Percentiles rank a stretch among this genome's conserved stretches.
Conservation (phyloP, 2,888 invertebrate species). For the Macroteleia sp. region DNA sequence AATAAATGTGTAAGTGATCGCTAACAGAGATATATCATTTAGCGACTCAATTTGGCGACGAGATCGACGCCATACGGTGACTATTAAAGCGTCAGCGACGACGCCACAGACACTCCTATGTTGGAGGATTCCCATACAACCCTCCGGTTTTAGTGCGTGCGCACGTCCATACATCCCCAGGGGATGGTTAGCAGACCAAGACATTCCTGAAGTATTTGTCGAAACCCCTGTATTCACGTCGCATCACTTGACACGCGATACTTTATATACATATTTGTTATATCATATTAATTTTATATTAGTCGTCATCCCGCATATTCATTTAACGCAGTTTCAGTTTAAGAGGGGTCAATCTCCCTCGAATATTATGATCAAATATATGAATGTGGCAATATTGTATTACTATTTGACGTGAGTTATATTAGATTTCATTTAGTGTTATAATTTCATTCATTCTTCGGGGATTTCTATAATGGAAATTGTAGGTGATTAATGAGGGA, state of each 20-base stretch:
- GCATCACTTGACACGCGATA: constrained; percentile 51
- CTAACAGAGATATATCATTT: constrained; percentile 36
- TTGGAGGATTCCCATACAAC: constrained; percentile 39
- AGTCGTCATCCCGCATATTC: constrained; percentile 32
- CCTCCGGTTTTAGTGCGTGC: constrained; percentile 60
- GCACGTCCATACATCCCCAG: constrained; percentile 52
- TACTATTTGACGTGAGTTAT: not conserved
- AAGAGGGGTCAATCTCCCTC: constrained; percentile 14
- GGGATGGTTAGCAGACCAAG: constrained; percentile 43
- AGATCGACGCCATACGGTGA: constrained; percentile 68
- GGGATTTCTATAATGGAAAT: not conserved
- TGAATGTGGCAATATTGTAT: constrained; percentile 29
- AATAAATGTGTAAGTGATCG: not conserved
- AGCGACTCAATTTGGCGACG: constrained; percentile 32
- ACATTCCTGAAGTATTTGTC: constrained; percentile 56
- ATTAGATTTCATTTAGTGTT: constrained; percentile 10
- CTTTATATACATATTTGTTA: constrained; percentile 61
- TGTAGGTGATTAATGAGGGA: constrained; percentile 5
- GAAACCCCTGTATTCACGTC: constrained; percentile 21
- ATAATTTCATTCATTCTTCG: not conserved
- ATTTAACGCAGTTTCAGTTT: constrained; percentile 3
- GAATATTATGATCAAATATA: constrained; percentile 5
- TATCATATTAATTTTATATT: constrained; percentile 60
- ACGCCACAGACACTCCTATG: constrained; percentile 54
- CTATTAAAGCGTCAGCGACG: constrained; percentile 77